Base-by-base conservation (phyloP, 2,888 invertebrate species). In the Hypomecis punctinalis region DNA sequence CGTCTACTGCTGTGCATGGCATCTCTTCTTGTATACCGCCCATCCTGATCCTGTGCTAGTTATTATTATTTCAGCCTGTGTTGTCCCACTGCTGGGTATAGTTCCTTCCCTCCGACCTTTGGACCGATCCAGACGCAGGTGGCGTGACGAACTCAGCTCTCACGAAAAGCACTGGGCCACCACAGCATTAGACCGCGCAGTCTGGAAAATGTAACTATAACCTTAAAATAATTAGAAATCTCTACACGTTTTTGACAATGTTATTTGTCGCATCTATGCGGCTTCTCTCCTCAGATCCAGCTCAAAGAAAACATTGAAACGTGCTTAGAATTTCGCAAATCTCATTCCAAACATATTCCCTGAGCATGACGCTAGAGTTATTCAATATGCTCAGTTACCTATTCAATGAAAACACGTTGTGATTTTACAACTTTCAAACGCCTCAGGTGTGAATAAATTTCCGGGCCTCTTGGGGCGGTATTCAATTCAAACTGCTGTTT, bases 271-370 rank as follows among this genome's bases (percentile, higher is more conserved):
- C 61, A 59, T 59, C 48, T 56, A 46, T 69, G 61, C 61, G 43
- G 40, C n/a, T 0, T 10, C 40, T 13, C 55, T 61, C 35, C 63
- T 57, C 60, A 61, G 63, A 70, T 65, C 66, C 63, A 63, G 58
- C 59, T 64, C 56, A 70, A 74, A 76, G 69, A 71, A 77, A 73
- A 67, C 76, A 79, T 74, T 71, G 73, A 70, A 61, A 79, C 80
- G 79, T 77, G 80, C 66, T 68, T 53, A 60, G 79, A 80, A 78
- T 81, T 79, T 72, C 59, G 64, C 71, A 76, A 79, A 77, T 78
- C 73, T 69, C 71, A 78, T 73, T 78, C 75, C 71, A 72, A 70
- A 70, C 74, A 74, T 74, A 68, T 71, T 69, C 69, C 52, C 63
- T 66, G 69, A 66, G 63, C 72, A 73, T 74, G 66, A 73, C 71